Evolutionary conservation across 2,113 vertebrate genomes (phyloP), one percentile per base, ranked within the genome.

Genomic region (Caranx melampygus): DNA sequence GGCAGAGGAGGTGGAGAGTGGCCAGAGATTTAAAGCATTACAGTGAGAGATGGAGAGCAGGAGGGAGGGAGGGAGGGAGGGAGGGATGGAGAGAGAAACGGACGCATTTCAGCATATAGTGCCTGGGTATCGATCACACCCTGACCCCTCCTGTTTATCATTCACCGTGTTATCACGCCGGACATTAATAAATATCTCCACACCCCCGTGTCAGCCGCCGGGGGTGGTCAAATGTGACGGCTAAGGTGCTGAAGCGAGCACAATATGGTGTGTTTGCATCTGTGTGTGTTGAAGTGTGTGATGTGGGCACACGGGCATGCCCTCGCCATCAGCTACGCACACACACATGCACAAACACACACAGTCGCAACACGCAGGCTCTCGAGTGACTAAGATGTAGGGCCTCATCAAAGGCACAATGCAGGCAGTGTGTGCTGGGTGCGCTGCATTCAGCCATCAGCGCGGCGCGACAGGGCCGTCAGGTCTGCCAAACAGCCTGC

Each of bases 341-440:
- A 60, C 78, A 83, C 76, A 61, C 69, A 58, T 4, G 8, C 37
- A 37, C 37, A 37, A 76, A 66, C 37, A 61, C 76, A 83, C 76
- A 61, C 69, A 58, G 51, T 45, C 16, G 45, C 75, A 42, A 78
- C 84, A 75, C 54, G 58, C 73, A 33, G 74, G 68, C 86, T 70
- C 83, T 87, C 35, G 31, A 86, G 81, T 74, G 88, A 91, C 89
- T 81, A 82, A 89, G 91, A 88, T 65, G 82, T 75, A 76, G 81
- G 75, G 85, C 89, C 83, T 86, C 83, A 74, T 91, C 88, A 90
- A 78, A 86, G 65, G 85, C 91, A 93, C 91, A 92, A 92, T 89
- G 86, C 87, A 66, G 78, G 87, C 84, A 84, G 88, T 91, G 91
- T 91, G 91, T 93, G 75, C 87, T 90, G 12, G n/a, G 37, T 20